phyloP scores from a whole-genome alignment of 2,888 invertebrate genomes.

The Agrochola litura region DNA sequence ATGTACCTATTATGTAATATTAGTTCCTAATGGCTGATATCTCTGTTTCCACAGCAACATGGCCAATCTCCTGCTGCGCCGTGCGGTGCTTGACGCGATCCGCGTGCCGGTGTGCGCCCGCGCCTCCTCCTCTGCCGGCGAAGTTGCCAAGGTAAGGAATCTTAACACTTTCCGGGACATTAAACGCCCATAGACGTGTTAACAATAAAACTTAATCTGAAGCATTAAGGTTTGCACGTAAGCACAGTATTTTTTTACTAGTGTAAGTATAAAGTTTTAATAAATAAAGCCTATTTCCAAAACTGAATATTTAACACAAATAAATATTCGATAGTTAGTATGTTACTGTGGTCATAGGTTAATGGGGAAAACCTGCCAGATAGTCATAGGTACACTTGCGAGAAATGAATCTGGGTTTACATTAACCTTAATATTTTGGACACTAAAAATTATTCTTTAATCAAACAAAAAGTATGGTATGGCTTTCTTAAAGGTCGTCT shows the following conservation, averaged over 20 bases:
- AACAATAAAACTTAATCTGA: too few relatives aligned
- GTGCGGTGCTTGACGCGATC: constrained; percentile 86
- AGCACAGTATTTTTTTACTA: too few relatives aligned
- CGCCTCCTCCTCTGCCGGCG: constrained; percentile 84
- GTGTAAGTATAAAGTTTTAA: neutral
- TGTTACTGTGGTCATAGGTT: neutral
- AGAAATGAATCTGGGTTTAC: neutral
- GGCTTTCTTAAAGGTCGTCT: neutral
- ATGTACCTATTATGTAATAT: too few relatives aligned
- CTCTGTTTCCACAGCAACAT: constrained; percentile 69
- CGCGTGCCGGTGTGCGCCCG: constrained; percentile 89
- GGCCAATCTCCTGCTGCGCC: constrained; percentile 85
- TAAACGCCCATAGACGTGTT: too few relatives aligned
- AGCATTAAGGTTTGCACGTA: too few relatives aligned
- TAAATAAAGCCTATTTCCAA: neutral
- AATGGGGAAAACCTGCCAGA: neutral
- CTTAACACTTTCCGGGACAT: too few relatives aligned
- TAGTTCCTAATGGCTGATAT: neutral
- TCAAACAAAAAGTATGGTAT: neutral
- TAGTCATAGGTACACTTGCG: neutral
- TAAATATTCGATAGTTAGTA: neutral
- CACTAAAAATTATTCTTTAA: too few relatives aligned
- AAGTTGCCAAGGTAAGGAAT: constrained; percentile 81
- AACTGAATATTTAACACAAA: neutral
- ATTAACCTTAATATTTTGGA: neutral